phyloP scores from a whole-genome alignment of 1,140 invertebrate species.

The Trachymyrmex septentrionalis region DNA sequence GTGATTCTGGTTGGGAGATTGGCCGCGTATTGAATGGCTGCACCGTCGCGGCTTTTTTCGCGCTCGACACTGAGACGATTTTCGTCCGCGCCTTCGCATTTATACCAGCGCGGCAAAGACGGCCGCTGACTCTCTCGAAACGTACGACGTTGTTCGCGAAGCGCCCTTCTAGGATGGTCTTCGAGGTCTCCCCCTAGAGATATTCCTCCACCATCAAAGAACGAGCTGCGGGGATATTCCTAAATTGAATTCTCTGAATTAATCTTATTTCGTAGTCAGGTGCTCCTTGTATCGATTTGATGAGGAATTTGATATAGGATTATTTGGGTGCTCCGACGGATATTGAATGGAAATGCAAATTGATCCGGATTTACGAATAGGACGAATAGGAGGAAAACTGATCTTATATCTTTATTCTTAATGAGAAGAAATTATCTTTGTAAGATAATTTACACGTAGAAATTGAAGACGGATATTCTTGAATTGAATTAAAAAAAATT shows the following conservation, averaged over 20 bases:
- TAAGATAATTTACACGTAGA: neutral
- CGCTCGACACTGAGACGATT: slow-evolving; percentile 74
- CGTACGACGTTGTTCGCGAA: slow-evolving; percentile 37
- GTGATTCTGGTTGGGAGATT: neutral
- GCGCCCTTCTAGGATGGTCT: slow-evolving; percentile 58
- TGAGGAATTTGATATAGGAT: neutral
- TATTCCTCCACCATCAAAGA: neutral
- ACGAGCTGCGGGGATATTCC: neutral
- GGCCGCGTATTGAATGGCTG: neutral
- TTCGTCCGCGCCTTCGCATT: slow-evolving; percentile 74
- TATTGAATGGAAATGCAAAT: neutral
- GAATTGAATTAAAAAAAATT: neutral
- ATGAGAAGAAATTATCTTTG: neutral
- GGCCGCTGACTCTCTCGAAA: slow-evolving; percentile 55
- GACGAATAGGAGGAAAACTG: neutral
- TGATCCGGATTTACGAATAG: neutral
- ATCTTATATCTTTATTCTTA: neutral
- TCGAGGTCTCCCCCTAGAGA: slow-evolving; percentile 52
- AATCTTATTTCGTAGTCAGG: neutral
- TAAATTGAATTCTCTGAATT: slow-evolving; percentile 10
- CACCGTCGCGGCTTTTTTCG: slow-evolving; percentile 67
- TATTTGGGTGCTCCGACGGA: neutral
- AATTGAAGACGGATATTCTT: neutral
- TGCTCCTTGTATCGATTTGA: neutral
- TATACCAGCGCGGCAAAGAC: slow-evolving; percentile 66